Conservation (phyloP, 1,140 invertebrate genomes). For the Cryptotermes secundus region DNA sequence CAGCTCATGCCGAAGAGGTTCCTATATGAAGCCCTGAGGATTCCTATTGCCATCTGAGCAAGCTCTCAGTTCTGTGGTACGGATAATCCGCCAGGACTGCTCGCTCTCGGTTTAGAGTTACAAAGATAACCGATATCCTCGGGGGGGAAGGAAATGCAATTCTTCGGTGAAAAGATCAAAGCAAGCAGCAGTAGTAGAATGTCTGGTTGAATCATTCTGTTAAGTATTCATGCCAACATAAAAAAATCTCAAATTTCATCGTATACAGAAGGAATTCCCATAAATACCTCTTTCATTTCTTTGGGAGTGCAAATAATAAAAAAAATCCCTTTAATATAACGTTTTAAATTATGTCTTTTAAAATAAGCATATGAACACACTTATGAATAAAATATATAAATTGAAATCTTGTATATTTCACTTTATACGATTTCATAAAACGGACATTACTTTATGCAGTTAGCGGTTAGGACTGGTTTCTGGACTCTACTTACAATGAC, state of each 20-base stretch:
- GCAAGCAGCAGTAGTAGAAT: not conserved
- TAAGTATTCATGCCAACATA: not conserved
- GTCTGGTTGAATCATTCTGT: not conserved
- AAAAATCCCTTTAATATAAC: not conserved
- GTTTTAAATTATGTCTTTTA: not conserved
- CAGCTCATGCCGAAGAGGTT: not conserved
- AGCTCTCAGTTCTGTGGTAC: not conserved
- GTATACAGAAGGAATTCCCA: not conserved
- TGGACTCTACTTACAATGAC: no score
- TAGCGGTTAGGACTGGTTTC: no score
- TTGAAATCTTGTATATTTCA: no score
- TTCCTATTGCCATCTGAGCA: not conserved
- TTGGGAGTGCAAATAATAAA: not conserved
- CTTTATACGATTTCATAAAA: no score
- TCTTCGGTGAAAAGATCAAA: conserved; percentile 14
- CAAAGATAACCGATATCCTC: conserved; percentile 18
- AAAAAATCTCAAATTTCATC: not conserved
- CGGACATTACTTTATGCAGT: no score
- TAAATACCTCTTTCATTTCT: not conserved
- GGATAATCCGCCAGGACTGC: not conserved
- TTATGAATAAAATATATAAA: no score
- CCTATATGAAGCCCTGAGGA: not conserved
- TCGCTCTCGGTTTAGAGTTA: not conserved
- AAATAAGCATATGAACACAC: no score
- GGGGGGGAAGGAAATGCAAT: not conserved